Conservation (phyloP, 2,888 invertebrate genomes). For the Chloroclystis v-ata region DNA sequence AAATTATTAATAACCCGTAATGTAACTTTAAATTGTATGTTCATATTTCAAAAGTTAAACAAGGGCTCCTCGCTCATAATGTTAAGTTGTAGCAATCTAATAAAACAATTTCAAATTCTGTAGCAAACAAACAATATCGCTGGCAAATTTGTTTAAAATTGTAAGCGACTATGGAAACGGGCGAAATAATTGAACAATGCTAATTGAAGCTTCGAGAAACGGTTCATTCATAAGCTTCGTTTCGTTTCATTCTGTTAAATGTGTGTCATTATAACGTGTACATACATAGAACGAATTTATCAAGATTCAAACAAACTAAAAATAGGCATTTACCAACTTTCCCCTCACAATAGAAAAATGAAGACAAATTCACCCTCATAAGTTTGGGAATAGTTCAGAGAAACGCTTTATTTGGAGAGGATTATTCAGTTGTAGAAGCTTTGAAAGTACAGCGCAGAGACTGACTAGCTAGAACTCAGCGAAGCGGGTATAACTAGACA, state of each 20-base stretch:
- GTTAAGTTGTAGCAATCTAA: constrained; percentile 21
- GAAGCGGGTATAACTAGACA: constrained; percentile 1
- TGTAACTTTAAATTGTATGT: neutral
- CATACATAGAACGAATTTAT: too few relatives aligned
- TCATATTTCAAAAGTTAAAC: constrained; percentile 13
- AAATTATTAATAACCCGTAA: too few relatives aligned
- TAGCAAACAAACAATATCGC: constrained; percentile 17
- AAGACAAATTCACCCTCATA: too few relatives aligned
- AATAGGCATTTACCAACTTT: too few relatives aligned
- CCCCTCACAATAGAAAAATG: too few relatives aligned
- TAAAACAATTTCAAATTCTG: constrained; percentile 17
- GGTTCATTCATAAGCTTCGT: too few relatives aligned
- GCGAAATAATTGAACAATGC: constrained; percentile 11
- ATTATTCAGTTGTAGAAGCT: too few relatives aligned
- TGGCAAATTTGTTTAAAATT: constrained; percentile 13
- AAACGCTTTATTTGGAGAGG: constrained; percentile 2
- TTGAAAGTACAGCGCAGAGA: too few relatives aligned
- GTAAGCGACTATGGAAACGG: constrained; percentile 16
- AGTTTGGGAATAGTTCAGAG: neutral
- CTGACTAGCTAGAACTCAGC: neutral
- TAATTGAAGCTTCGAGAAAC: neutral
- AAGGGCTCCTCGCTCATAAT: constrained; percentile 10
- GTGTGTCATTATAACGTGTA: too few relatives aligned
- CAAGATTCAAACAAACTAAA: too few relatives aligned
- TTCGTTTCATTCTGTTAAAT: neutral